A percentile compares a stretch with the other conserved stretches of the same genome.
These are phyloP conservation scores for Ameiurus melas DNA, from an alignment of 2,113 vertebrate genomes.

Conservation along the genomic window DNA sequence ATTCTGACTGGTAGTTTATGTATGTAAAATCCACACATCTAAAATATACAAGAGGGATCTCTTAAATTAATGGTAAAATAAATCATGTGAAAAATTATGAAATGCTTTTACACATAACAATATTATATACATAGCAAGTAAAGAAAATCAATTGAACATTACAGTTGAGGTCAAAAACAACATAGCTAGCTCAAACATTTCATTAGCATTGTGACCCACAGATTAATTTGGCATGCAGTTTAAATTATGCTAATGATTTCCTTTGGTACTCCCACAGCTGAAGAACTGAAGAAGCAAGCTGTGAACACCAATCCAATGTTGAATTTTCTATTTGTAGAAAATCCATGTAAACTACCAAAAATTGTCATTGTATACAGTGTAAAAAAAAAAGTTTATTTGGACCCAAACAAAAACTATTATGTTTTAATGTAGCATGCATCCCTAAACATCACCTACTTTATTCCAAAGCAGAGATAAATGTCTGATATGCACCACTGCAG, in stretches of 20 bases:
- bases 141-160: neutral
- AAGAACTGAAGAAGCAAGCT: neutral
- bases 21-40: neutral
- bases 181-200: neutral
- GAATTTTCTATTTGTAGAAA: neutral
- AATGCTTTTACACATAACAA: neutral
- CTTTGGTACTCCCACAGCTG: neutral
- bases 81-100: neutral
- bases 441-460: neutral
- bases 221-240: neutral
- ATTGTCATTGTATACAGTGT: neutral
- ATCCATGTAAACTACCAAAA: neutral
- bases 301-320: neutral
- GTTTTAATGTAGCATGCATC: neutral
- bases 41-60: neutral
- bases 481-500: neutral
- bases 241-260: conserved; percentile 4
- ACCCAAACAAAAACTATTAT: neutral
- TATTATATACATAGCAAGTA: neutral
- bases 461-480: neutral
- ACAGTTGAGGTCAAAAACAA: neutral
- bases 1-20: neutral
- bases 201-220: neutral
- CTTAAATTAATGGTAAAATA: neutral
- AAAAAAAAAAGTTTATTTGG: neutral